Base-by-base conservation (phyloP, 2,797 vertebrate genomes). In the Ctenosaura bakeri region DNA sequence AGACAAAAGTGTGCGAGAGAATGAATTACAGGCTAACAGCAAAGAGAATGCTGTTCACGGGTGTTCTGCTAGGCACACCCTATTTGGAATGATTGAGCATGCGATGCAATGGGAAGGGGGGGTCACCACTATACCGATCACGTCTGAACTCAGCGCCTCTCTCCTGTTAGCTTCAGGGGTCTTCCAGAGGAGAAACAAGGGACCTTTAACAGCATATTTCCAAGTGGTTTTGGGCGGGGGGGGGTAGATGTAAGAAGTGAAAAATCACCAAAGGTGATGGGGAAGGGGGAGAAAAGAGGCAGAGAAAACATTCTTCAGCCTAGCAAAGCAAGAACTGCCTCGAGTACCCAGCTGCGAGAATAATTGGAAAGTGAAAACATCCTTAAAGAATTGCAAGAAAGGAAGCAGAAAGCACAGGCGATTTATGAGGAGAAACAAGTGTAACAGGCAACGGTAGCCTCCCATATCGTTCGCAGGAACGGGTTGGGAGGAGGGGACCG, bases 331-430 rank as follows among this genome's bases (percentile, higher is more conserved):
- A 14, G 85, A 71, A 81, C 2, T 50, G 87, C 38, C 6, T 64
- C 4, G 50, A 77, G 83, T 79, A 74, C 85, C 90, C 93, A 88
- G 89, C 88, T 69, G 88, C 16, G 89, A 89, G 78, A 83, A 91
- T 93, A 95, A 94, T 18, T 92, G 64, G 26, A 38, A 92, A 95
- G 91, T 90, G 87, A 66, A 86, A 89, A 88, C 91, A 93, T 35
- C 91, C 80, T 77, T 54, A 56, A 77, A 71, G 59, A 35, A 77
- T 16, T 26, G 76, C 9, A 38, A 62, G 66, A n/a, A 71, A 78
- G 38, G 74, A 80, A n/a, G 86, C 29, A 73, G 13, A 29, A 66
- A 84, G 42, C 81, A n/a, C 18, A 50, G 12, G 50, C 84, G 86
- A 71, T 85, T 80, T 88, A 88, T 81, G n/a, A 38, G 76, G 12